Conservation (phyloP, 2,797 vertebrate species). For the Coregonus suidteri region DNA sequence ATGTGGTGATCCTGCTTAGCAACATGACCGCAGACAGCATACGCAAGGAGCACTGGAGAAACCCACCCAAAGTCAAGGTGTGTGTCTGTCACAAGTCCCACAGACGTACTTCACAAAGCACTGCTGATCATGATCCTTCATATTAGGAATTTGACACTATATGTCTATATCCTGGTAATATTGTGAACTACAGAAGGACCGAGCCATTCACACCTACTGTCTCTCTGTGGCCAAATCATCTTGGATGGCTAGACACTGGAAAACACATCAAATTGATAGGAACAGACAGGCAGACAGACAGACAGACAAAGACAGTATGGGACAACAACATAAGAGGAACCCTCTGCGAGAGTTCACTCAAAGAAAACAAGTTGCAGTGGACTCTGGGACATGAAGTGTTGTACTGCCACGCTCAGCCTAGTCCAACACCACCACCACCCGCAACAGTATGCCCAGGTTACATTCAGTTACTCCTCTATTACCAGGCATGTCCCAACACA, state of each 20-base stretch:
- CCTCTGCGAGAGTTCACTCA: background rate
- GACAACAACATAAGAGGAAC: background rate
- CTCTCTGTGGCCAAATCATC: background rate
- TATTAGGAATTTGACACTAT: constrained; percentile 66
- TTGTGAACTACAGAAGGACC: background rate
- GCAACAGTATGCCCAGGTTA: background rate
- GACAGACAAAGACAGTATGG: too few relatives aligned
- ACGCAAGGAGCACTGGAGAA: constrained; percentile 88
- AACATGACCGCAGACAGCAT: constrained; percentile 87
- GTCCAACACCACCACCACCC: background rate
- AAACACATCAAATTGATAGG: too few relatives aligned
- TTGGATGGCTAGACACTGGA: too few relatives aligned
- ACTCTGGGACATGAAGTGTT: constrained; percentile 2
- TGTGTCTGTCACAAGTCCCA: constrained; percentile 60
- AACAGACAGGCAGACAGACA: too few relatives aligned
- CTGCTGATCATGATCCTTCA: constrained; percentile 53
- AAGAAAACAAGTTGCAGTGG: background rate
- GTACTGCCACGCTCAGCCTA: background rate
- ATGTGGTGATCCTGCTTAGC: constrained; percentile 87
- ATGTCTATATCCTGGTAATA: constrained; percentile 56
- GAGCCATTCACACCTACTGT: background rate
- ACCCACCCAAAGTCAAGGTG: constrained; percentile 92
- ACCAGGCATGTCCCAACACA: constrained; percentile 39
- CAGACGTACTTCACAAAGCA: constrained; percentile 66
- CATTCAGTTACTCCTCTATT: constrained; percentile 38